Evolutionary conservation across 2,888 invertebrate genomes (phyloP).

Genomic region (Baronia brevicornis): DNA sequence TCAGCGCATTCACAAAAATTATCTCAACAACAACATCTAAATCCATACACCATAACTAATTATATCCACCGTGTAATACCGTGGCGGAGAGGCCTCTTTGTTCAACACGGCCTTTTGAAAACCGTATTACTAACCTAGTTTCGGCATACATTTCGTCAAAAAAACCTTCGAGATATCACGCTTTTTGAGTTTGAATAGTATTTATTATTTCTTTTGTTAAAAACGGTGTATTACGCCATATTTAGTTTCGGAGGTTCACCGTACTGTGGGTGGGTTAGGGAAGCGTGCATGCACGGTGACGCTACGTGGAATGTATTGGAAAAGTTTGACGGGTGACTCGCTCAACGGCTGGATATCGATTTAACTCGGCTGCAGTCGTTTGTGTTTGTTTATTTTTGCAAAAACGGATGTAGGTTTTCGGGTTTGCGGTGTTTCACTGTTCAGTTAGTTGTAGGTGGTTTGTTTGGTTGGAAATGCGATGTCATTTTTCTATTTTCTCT

Average conservation of each 20-base stretch:
- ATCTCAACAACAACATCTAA: slow-evolving; percentile 72
- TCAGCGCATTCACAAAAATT: slow-evolving; percentile 65
- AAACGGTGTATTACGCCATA: slow-evolving; percentile 47
- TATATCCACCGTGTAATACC: slow-evolving; percentile 71
- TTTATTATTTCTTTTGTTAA: slow-evolving; percentile 64
- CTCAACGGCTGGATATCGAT: slow-evolving; percentile 55
- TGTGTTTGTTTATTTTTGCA: slow-evolving; percentile 56
- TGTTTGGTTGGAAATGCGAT: slow-evolving; percentile 39
- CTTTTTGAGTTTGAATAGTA: slow-evolving; percentile 61
- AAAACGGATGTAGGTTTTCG: slow-evolving; percentile 67
- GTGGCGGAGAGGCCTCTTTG: slow-evolving; percentile 52
- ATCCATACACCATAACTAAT: slow-evolving; percentile 75
- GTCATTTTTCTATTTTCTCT: no score
- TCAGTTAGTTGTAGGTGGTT: slow-evolving; percentile 49
- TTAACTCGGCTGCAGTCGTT: slow-evolving; percentile 48
- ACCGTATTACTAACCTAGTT: slow-evolving; percentile 74
- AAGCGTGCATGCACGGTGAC: slow-evolving; percentile 9
- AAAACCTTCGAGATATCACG: slow-evolving; percentile 55
- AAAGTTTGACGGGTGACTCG: slow-evolving; percentile 61
- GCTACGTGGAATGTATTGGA: slow-evolving; percentile 39
- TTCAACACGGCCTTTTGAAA: slow-evolving; percentile 43
- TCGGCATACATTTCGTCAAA: slow-evolving; percentile 62
- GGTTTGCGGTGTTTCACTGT: slow-evolving; percentile 62
- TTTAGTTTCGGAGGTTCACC: slow-evolving; percentile 42
- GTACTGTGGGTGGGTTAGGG: slow-evolving; percentile 16